Evolutionary conservation across 2,888 invertebrate species (phyloP).

Genomic region (Bombylius discolor): DNA sequence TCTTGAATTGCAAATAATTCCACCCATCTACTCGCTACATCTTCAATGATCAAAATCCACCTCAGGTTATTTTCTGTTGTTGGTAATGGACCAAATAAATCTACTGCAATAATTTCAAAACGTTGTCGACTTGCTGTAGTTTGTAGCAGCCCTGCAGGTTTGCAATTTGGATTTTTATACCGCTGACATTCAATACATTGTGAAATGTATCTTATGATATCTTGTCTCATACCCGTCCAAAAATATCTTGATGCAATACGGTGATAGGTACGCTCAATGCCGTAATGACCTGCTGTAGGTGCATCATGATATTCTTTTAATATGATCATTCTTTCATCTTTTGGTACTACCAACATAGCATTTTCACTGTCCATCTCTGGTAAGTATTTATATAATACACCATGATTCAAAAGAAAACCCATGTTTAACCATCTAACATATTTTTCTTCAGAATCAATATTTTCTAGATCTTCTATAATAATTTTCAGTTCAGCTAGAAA

Average conservation of each 20-base stretch:
- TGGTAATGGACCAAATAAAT: constrained; percentile 9
- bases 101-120: too few species aligned
- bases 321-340: constrained; percentile 9
- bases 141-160: constrained; percentile 21
- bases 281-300: too few species aligned
- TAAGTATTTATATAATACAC: constrained; percentile 9
- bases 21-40: constrained; percentile 12
- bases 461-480: not conserved
- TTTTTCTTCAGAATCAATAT: not conserved
- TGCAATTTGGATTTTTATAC: constrained; percentile 23
- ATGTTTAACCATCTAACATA: not conserved
- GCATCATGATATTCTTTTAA: constrained; percentile 8
- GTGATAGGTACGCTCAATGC: too few species aligned
- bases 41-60: constrained; percentile 22
- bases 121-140: constrained; percentile 17
- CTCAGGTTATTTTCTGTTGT: too few species aligned
- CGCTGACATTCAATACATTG: constrained; percentile 22
- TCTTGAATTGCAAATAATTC: constrained; percentile 20
- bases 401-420: constrained; percentile 2
- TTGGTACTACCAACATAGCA: constrained; percentile 9
- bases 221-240: too few species aligned
- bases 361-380: constrained; percentile 3
- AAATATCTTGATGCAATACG: too few species aligned
- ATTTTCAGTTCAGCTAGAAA: not conserved
- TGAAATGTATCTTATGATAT: constrained; percentile 17